Base-by-base conservation (phyloP, 2,888 invertebrate genomes). In the Helicoverpa assulta region DNA sequence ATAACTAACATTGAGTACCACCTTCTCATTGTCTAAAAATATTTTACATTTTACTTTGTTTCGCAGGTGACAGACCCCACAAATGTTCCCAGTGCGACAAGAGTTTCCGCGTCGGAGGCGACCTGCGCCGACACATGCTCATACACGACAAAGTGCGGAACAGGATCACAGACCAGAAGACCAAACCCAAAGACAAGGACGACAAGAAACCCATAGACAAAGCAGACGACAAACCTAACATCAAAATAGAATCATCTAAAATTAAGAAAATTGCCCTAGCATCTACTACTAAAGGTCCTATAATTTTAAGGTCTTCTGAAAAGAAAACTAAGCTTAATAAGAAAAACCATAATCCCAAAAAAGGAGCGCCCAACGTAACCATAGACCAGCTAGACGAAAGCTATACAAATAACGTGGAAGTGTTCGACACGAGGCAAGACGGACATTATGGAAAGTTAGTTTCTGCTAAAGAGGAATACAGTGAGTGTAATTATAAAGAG, bases 31-130 rank as follows among this genome's bases (percentile, higher is more conserved):
- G 3, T 14, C 1, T 5, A 47, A 47, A 56, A 53, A 18, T 5
- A 2, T 1, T 5, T n/a, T 10, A 18, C 37, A n/a, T 37, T 51
- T 43, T 0, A 21, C 0, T 43, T 68, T 76, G 85, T 89, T 18
- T 55, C n/a, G 0, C 90, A 97, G 97, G 98, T 4, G 98, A 98
- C 87, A 97, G 97, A 79, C 98, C 98, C 0, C 97, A 98, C 91
- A 96, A 96, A 8, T 98, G 98, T 85, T 92, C 96, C 0, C 95
- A 97, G 0, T 98, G 98, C 89, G 97, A 97, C 0, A 98, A 98
- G 88, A 97, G 97, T 33, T 99, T 99, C 94, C 96, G 98, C 6
- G 98, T 98, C 0, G 96, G 97, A 3, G 98, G 98, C 18, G 98
- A 98, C 89, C 97, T 98, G 95, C 97, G 98, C 65, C 96, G 98